Evolutionary conservation across 2,888 invertebrate genomes (phyloP).

Genomic region (Drosophila meridionalis): DNA sequence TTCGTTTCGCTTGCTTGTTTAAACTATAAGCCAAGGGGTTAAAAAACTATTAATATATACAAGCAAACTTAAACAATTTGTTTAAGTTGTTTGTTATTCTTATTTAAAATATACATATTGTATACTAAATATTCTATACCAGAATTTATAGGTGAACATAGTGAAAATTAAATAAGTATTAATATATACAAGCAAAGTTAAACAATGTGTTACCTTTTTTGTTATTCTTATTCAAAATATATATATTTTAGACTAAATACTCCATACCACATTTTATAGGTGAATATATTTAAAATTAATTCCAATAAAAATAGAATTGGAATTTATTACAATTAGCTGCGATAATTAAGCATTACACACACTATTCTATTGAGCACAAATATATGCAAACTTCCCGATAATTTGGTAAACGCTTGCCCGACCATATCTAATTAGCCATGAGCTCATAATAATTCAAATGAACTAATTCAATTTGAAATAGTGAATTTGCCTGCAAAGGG

Average conservation of each 20-base stretch:
- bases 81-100: not conserved
- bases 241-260: too few species aligned
- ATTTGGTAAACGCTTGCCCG: conserved; percentile 29
- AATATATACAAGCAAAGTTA: not conserved
- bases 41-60: not conserved
- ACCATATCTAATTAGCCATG: not conserved
- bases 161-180: not conserved
- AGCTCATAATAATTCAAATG: not conserved
- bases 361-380: conserved; percentile 40
- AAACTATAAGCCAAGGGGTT: not conserved
- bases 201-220: not conserved
- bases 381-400: conserved; percentile 55
- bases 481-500: conserved; percentile 5
- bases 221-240: not conserved
- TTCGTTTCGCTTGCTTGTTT: not conserved
- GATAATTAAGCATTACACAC: conserved; percentile 40
- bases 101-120: not conserved
- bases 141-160: too few species aligned
- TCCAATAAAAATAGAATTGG: too few species aligned
- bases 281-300: too few species aligned
- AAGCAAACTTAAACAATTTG: not conserved
- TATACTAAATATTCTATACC: too few species aligned
- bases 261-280: too few species aligned
- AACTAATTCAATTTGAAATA: conserved; percentile 2
- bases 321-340: conserved; percentile 11